These are phyloP conservation scores for Porites lutea DNA, from an alignment of 64 coral and sea anemone species.

Conservation along the genomic window DNA sequence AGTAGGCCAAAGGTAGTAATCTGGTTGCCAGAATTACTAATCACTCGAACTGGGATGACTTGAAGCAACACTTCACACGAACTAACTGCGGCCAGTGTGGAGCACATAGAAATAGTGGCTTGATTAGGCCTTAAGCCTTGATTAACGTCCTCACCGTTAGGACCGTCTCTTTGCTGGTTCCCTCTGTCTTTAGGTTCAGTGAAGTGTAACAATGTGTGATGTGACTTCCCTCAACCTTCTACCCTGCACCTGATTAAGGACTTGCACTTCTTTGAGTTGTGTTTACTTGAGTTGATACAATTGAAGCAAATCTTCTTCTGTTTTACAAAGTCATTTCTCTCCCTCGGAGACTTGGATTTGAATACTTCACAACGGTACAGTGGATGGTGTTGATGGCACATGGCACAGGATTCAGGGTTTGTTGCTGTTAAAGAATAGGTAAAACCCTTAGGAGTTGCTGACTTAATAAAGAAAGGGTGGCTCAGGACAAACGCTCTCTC, in stretches of 20 bases:
- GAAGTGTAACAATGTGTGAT: constrained; percentile 65
- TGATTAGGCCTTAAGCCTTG: not conserved
- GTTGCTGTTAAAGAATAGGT: not conserved
- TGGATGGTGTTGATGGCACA: not conserved
- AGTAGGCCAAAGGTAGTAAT: constrained; percentile 65
- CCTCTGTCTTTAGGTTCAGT: not conserved
- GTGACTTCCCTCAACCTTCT: constrained; percentile 45
- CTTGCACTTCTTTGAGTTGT: constrained; percentile 31
- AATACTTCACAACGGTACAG: constrained; percentile 57
- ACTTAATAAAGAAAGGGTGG: constrained; percentile 56
- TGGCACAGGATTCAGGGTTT: not conserved
- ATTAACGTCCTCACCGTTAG: not conserved
- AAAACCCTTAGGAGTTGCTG: not conserved
- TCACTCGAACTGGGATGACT: constrained; percentile 59
- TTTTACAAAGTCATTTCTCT: constrained; percentile 50
- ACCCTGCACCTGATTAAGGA: constrained; percentile 24
- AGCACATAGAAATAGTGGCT: not conserved
- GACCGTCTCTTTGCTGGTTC: not conserved
- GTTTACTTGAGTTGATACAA: constrained; percentile 45
- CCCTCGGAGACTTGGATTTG: constrained; percentile 34
- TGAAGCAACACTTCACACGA: constrained; percentile 48
- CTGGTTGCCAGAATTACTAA: constrained; percentile 13
- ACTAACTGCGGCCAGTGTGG: no score
- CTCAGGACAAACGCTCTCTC: constrained; percentile 61
- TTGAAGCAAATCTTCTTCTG: constrained; percentile 59